Base-by-base conservation (phyloP, 2,888 invertebrate genomes). In the Philereme vetulata region DNA sequence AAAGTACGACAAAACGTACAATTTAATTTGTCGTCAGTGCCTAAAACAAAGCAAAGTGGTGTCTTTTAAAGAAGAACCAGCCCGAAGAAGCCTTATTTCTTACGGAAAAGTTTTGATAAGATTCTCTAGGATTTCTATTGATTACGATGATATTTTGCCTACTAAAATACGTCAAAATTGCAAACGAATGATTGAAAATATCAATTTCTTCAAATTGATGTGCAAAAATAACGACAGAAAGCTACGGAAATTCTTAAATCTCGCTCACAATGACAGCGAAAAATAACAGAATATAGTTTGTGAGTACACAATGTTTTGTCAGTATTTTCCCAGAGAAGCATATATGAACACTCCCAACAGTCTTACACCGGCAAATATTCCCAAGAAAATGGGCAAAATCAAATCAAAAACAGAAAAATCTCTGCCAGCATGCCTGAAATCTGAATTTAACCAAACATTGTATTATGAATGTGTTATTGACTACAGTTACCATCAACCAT, bases 1-100 rank as follows among this genome's bases (percentile, higher is more conserved):
- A 65, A 66, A 58, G 43, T 82, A 80, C 51, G 71, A 81, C 44
- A 75, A 81, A 60, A 72, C 80, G 3, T 88, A 76, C 51, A 77
- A 82, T 64, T 76, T 72, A 35, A 79, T 89, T 50, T 91, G 90
- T 64, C 79, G 90, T n/a, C 57, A 88, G 49, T 91, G 90, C 72
- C 77, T 90, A 65, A 73, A 75, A 47, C 74, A 72, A 44, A 72
- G 64, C 35, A 76, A 74, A 36, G 62, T 85, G 82, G 78, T 85
- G 21, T 70, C 76, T 66, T 77, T 91, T 63, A 70, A 75, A 63
- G 83, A 89, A 69, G 72, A 77, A 64, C 70, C 74, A 1, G 73
- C 61, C 11, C 68, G 69, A 51, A 77, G 82, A 4, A 80, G 80
- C 5, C 65, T 88, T 0, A 88, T 81, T 76, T 72, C 72, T 51